These are phyloP conservation scores for Trichopoda pennipes DNA, from an alignment of 2,888 invertebrate species.

Conservation along the genomic window DNA sequence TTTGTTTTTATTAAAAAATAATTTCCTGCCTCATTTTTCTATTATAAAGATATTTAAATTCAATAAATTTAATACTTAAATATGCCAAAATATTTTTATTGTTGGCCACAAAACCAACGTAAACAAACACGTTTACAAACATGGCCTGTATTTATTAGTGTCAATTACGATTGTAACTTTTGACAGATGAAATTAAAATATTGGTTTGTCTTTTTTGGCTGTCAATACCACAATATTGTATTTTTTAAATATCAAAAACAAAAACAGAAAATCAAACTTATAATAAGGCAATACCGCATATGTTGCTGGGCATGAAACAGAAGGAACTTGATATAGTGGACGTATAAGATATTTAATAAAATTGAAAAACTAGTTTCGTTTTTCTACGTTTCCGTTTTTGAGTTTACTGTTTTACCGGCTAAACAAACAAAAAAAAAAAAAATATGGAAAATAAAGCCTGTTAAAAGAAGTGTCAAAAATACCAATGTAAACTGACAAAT, in stretches of 20 bases:
- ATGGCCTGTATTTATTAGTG: constrained; percentile 57
- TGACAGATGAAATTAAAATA: constrained; percentile 62
- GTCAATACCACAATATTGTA: constrained; percentile 50
- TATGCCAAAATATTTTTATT: constrained; percentile 31
- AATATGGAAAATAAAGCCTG: not conserved
- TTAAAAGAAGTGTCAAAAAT: constrained; percentile 28
- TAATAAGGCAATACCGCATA: constrained; percentile 12
- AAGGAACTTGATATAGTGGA: not conserved
- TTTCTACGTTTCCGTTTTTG: too few relatives aligned
- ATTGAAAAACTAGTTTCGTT: too few relatives aligned
- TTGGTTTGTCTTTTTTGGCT: constrained; percentile 53
- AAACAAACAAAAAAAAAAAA: not conserved
- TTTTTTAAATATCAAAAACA: constrained; percentile 1
- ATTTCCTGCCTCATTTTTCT: too few relatives aligned
- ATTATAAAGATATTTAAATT: too few relatives aligned
- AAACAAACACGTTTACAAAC: constrained; percentile 47
- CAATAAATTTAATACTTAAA: constrained; percentile 24
- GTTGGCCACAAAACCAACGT: constrained; percentile 55
- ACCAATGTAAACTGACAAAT: constrained; percentile 41
- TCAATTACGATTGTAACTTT: constrained; percentile 61
- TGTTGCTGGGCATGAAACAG: constrained; percentile 11
- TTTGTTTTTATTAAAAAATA: too few relatives aligned
- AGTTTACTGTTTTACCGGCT: not conserved
- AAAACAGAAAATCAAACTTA: constrained; percentile 21
- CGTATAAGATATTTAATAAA: not conserved